Evolutionary conservation across 2,888 invertebrate genomes (phyloP), one percentile per base, ranked within the genome.

Genomic region (Dasysyrphus tricinctus): DNA sequence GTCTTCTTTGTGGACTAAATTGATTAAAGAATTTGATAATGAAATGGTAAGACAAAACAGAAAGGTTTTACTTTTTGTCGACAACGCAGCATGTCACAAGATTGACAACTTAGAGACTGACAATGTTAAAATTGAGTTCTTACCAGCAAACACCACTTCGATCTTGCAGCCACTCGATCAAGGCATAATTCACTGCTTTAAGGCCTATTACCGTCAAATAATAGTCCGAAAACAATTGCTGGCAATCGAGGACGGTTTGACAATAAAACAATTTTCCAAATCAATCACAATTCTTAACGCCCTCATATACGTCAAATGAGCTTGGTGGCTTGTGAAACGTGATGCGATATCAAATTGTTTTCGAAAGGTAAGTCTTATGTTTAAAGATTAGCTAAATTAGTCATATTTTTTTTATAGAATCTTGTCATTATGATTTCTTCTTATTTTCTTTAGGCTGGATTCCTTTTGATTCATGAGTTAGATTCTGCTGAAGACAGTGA

Each of bases 301-400:
- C 1, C 69, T 69, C 54, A 12, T 34, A 12, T 69, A 49, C 7
- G 24, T 14, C 4, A 54, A 69, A 24, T 39, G 54, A n/a, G 54
- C 39, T 69, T 39, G 69, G 54, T 69, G 69, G 39, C 69, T 69
- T 37, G 39, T 69, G 24, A 69, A 69, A 69, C 16, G 37, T 14
- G 69, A 69, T 69, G 0, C 69, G 2, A 69, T 67, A 34, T 5
- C 19, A 19, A 32, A 67, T 5, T 67, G 67, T 37, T 67, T 19
- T 67, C 34, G 7, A 16, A 69, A 54, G 54, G 54, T 69, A 39
- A 19, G 69, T 54, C 32, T 57, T 34, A 11, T 34, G 34, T n/a
- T n/a, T n/a, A n/a, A n/a, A n/a, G n/a, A n/a, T n/a, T n/a, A n/a
- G n/a, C n/a, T n/a, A n/a, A n/a, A n/a, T n/a, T n/a, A n/a, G 8